A percentile compares a stretch with the other conserved stretches of the same genome.
These are phyloP conservation scores for Coelinius sp. DNA, from an alignment of 2,888 invertebrate species.

Conservation along the genomic window DNA sequence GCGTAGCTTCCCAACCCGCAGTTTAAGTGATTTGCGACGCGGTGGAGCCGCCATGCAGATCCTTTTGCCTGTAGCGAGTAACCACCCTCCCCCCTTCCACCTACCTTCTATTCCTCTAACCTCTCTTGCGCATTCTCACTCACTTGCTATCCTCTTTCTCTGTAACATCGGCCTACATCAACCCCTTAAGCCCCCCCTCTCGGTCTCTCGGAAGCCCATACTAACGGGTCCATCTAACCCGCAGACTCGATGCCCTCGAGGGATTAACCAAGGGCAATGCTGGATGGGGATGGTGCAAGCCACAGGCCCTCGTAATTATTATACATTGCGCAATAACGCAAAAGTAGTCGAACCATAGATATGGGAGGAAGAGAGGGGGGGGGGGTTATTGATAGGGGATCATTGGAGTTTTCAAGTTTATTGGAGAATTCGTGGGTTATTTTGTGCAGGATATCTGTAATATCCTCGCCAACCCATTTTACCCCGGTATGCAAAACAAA, in stretches of 20 bases:
- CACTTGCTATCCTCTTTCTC: conserved; percentile 29
- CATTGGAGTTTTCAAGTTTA: no score
- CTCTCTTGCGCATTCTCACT: conserved; percentile 37
- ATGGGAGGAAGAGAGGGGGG: conserved; percentile 9
- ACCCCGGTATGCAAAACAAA: no score
- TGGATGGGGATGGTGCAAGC: background rate
- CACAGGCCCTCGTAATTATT: conserved; percentile 59
- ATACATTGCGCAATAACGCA: conserved; percentile 63
- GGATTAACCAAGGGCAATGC: conserved; percentile 58
- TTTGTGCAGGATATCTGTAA: no score
- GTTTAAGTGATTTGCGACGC: conserved; percentile 71
- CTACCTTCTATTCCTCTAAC: conserved; percentile 36
- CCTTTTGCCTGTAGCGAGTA: conserved; percentile 66
- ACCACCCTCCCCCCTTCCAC: conserved; percentile 49
- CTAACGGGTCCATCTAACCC: conserved; percentile 56
- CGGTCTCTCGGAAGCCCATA: conserved; percentile 43
- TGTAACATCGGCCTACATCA: conserved; percentile 28
- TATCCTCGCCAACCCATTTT: no score
- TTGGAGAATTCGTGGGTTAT: no score
- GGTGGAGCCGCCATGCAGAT: conserved; percentile 70
- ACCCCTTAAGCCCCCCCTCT: conserved; percentile 37
- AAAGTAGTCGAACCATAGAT: conserved; percentile 49
- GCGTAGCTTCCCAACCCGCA: conserved; percentile 64
- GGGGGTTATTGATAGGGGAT: conserved; percentile 33
- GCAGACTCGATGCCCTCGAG: conserved; percentile 59